Base-by-base conservation (phyloP, 2,888 invertebrate genomes). In the Andrena dorsata region DNA sequence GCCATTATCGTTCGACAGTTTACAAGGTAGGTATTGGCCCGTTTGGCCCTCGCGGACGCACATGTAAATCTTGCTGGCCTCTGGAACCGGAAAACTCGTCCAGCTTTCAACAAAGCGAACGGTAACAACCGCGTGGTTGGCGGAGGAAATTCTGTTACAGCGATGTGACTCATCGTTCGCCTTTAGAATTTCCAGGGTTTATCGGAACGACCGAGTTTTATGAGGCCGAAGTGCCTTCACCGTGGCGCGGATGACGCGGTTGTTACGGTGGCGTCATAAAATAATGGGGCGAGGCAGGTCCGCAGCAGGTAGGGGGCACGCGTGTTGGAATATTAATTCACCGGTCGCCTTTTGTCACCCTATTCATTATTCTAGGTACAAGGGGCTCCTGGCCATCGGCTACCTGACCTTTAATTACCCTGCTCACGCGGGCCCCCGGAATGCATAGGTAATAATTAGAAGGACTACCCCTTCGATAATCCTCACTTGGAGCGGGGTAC, bases 371-470 rank as follows among this genome's bases (percentile, higher is more conserved):
- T 20, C 23, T 23, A 20, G 28, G 30, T 20, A 5, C 26, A 23
- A 23, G 32, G 32, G n/a, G 28, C 6, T 47, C 58, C 6, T 2
- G 10, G 7, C 28, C 30, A 10, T 58, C 49, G 20, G 23, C 58
- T 66, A 74, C 74, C 58, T 32, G 74, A 20, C 47, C 28, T 56
- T 58, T 49, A 23, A 58, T 47, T 58, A 66, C 35, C 41, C 6
- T 6, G 23, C 10, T 23, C 3, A 0, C 20, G 56, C 3, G 26
- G 1, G 16, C 2, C 35, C 26, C 2, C 41, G 13, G 28, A 73
- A 35, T 64, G 20, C n/a, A 0, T 20, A 35, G 51, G 7, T 47
- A 49, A 65, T 58, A 65, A 65, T 56, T 30, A 58, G n/a, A 60
- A 47, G 23, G 56, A 32, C 13, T 26, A 20, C 2, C 41, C 56